Percentiles rank a stretch among this genome's conserved stretches.
Evolutionary conservation across 2,888 invertebrate species (phyloP).

Genomic region (Psococerastis gibbosa): DNA sequence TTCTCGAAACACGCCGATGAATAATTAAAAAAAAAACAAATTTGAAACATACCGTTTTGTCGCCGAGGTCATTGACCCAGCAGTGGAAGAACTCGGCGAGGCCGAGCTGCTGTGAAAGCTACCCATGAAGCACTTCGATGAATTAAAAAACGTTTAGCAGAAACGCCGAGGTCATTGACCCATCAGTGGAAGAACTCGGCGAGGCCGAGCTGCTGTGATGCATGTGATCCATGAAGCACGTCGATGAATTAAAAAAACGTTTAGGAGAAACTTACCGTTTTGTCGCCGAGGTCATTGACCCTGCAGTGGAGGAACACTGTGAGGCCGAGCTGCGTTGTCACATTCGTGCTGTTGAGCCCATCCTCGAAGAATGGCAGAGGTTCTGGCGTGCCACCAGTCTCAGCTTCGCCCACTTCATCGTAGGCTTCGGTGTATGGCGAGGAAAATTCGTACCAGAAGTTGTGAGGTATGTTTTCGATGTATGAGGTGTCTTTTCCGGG

Average conservation of each 20-base stretch:
- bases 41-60: constrained; percentile 48
- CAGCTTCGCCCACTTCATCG: constrained; percentile 7
- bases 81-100: constrained; percentile 44
- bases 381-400: constrained; percentile 36
- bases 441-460: neutral
- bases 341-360: constrained; percentile 34
- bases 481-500: neutral
- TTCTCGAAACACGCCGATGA: too few relatives aligned
- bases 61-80: constrained; percentile 45
- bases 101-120: constrained; percentile 44
- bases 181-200: too few relatives aligned
- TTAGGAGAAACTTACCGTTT: constrained; percentile 46
- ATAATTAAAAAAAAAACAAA: too few relatives aligned
- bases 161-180: constrained; percentile 46
- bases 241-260: too few relatives aligned
- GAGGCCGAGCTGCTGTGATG: too few relatives aligned
- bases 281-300: constrained; percentile 47
- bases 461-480: neutral
- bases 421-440: neutral
- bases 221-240: too few relatives aligned
- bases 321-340: constrained; percentile 45
- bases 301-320: constrained; percentile 44
- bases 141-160: too few relatives aligned
- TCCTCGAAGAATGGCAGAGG: constrained; percentile 57
- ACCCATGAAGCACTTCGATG: too few relatives aligned